A percentile compares a stretch with the other conserved stretches of the same genome.
phyloP scores from a whole-genome alignment of 1,140 invertebrate species.

The Conopomorpha cramerella region DNA sequence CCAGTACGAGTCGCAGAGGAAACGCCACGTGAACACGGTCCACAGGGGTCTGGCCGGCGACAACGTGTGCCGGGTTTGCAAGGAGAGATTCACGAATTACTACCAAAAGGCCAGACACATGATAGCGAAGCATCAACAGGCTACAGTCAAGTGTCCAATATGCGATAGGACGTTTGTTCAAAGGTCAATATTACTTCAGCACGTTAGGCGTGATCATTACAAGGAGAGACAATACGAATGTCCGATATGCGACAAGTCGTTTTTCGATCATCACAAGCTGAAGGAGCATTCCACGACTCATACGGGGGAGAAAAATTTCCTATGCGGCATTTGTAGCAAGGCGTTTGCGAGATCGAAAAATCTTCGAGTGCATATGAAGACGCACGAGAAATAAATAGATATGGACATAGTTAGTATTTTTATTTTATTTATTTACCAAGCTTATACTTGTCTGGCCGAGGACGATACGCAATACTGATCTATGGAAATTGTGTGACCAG shows the following conservation, averaged over 20 bases:
- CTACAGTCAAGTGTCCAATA: conserved; percentile 38
- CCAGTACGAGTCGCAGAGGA: conserved; percentile 39
- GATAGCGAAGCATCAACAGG: conserved; percentile 40
- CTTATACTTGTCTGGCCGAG: too few relatives aligned
- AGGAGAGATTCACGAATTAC: conserved; percentile 44
- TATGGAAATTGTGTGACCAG: too few relatives aligned
- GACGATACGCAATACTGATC: too few relatives aligned
- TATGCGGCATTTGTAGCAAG: conserved; percentile 42
- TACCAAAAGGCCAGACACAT: conserved; percentile 51
- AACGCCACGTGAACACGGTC: conserved; percentile 38
- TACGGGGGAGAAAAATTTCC: conserved; percentile 44
- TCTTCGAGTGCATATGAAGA: conserved; percentile 46
- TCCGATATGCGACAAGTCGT: conserved; percentile 41
- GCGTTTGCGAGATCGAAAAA: conserved; percentile 44
- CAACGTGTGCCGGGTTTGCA: conserved; percentile 45
- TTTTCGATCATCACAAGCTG: conserved; percentile 45
- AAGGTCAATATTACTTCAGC: conserved; percentile 39
- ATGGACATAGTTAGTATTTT: too few relatives aligned
- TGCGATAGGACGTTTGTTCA: conserved; percentile 45
- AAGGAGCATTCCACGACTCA: conserved; percentile 44
- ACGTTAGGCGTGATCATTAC: conserved; percentile 43
- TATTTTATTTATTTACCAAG: too few relatives aligned
- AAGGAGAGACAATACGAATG: conserved; percentile 45
- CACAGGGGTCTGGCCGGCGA: conserved; percentile 48
- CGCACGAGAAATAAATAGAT: conserved; percentile 26